Percentiles rank a stretch among this genome's conserved stretches.
These are phyloP conservation scores for Toxotes chatareus DNA, from an alignment of 2,113 vertebrate species.

Conservation along the genomic window DNA sequence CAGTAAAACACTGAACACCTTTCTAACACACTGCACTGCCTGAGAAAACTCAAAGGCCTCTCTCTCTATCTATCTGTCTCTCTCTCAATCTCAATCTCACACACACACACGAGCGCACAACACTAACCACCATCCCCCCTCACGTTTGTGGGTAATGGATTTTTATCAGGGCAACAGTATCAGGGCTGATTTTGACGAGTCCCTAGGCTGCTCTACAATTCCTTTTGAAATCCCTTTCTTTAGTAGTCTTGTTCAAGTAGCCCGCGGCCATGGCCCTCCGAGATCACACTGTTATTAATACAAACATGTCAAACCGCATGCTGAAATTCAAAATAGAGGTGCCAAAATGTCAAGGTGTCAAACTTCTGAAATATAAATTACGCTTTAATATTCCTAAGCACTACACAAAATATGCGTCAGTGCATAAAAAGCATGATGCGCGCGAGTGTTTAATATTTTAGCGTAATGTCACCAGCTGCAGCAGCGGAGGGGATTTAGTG, in stretches of 20 bases:
- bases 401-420: conserved; percentile 77
- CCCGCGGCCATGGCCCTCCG: conserved; percentile 87
- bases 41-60: conserved; percentile 14
- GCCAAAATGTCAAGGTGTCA: conserved; percentile 87
- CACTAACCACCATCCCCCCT: conserved; percentile 66
- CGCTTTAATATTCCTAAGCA: conserved; percentile 85
- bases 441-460: conserved; percentile 75
- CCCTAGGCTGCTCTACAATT: conserved; percentile 87
- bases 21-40: conserved; percentile 16
- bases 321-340: conserved; percentile 87
- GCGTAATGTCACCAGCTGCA: conserved; percentile 66
- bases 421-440: conserved; percentile 74
- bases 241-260: conserved; percentile 86
- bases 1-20: not conserved
- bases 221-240: conserved; percentile 89
- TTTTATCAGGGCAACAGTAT: conserved; percentile 86
- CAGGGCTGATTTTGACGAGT: conserved; percentile 85
- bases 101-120: conserved; percentile 26
- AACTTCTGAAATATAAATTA: conserved; percentile 85
- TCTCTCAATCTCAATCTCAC: not conserved
- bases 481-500: conserved; percentile 49
- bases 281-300: conserved; percentile 89
- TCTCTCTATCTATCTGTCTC: not conserved
- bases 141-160: conserved; percentile 85
- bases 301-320: conserved; percentile 88